Percentiles rank a stretch among this genome's conserved stretches.
Evolutionary conservation across 2,797 vertebrate genomes (phyloP).

Genomic region (Melanotaenia trifasciata): DNA sequence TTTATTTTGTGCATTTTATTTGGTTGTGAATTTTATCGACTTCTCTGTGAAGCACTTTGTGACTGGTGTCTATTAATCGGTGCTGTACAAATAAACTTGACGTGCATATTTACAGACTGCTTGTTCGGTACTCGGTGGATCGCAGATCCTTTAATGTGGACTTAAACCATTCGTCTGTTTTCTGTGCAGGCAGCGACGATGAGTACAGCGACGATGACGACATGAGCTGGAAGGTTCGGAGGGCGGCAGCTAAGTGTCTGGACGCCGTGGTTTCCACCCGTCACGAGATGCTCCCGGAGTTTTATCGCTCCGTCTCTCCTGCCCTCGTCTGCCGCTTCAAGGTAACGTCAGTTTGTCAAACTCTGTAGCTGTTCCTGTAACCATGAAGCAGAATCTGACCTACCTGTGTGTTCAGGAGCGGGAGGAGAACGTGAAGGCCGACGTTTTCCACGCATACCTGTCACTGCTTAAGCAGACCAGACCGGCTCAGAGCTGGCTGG

Average conservation of each 20-base stretch:
- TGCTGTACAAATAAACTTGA: too few species aligned
- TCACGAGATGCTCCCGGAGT: conserved; percentile 98
- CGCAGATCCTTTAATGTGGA: too few species aligned
- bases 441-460: conserved; percentile 98
- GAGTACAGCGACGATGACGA: conserved; percentile 99
- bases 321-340: conserved; percentile 97
- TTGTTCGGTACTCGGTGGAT: too few species aligned
- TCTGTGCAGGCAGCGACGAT: conserved; percentile 86
- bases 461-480: conserved; percentile 98
- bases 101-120: too few species aligned
- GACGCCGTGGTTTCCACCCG: conserved; percentile 97
- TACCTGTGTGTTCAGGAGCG: conserved; percentile 80
- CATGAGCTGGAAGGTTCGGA: conserved; percentile 99
- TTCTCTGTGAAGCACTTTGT: too few species aligned
- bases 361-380: too few species aligned
- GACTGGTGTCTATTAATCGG: too few species aligned
- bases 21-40: too few species aligned
- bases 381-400: not conserved
- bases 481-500: conserved; percentile 97
- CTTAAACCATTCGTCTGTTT: too few species aligned
- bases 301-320: conserved; percentile 97
- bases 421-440: conserved; percentile 98
- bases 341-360: conserved; percentile 20
- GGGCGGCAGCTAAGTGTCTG: conserved; percentile 97
- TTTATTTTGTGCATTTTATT: too few species aligned